phyloP scores from a whole-genome alignment of 2,888 invertebrate species.

The Sinohyriopsis cumingii region DNA sequence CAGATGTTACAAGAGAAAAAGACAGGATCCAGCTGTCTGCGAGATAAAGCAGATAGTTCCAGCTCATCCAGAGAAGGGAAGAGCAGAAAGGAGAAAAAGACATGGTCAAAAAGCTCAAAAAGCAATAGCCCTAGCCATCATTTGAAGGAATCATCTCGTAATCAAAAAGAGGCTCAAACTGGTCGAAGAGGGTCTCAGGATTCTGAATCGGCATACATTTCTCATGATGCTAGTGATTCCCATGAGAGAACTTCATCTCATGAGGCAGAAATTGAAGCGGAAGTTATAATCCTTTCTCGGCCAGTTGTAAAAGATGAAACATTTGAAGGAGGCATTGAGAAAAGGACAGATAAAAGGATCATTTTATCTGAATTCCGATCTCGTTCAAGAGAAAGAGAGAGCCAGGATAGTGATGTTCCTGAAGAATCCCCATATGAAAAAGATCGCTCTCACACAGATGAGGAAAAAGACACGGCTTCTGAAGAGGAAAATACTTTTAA shows the following conservation, averaged over 20 bases:
- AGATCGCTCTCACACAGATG: too few species aligned
- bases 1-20: slow-evolving; percentile 12
- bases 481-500: slow-evolving; percentile 20
- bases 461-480: slow-evolving; percentile 8
- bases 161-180: background rate
- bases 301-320: too few species aligned
- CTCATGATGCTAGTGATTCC: slow-evolving; percentile 38
- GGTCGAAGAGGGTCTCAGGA: slow-evolving; percentile 18
- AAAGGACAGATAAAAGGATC: too few species aligned
- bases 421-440: slow-evolving; percentile 17
- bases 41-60: slow-evolving; percentile 1
- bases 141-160: background rate
- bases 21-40: too few species aligned
- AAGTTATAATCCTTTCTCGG: too few species aligned
- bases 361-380: too few species aligned
- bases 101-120: background rate
- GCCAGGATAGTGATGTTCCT: slow-evolving; percentile 39
- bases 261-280: slow-evolving; percentile 12
- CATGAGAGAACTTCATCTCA: slow-evolving; percentile 25
- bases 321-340: too few species aligned
- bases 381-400: slow-evolving; percentile 18
- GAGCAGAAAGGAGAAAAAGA: background rate
- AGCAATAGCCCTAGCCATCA: background rate
- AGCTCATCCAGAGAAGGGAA: slow-evolving; percentile 2
- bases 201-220: slow-evolving; percentile 38